Base-by-base conservation (phyloP, 2,888 invertebrate genomes). In the Lasioglossum leucozonium region DNA sequence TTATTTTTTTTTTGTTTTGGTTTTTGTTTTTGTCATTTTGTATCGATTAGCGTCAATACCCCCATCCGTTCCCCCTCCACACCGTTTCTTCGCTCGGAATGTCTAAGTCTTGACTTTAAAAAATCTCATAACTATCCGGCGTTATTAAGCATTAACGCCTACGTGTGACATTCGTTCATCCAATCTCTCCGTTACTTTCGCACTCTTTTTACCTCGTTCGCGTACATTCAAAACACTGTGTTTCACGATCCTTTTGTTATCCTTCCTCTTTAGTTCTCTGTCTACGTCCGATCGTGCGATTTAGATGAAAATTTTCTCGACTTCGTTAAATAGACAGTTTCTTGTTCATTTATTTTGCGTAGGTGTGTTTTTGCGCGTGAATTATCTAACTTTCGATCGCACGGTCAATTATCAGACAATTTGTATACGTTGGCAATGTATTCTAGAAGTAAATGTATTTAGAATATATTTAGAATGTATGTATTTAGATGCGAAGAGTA, bases 21-120 rank as follows among this genome's bases (percentile, higher is more conserved):
- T n/a, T n/a, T 72, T 86, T 80, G 74, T 81, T 82, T 88, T 18
- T 65, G 78, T 75, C 55, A n/a, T 72, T 86, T 81, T 80, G 88
- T 86, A 87, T 89, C 77, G 88, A 89, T 87, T 89, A 74, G 65
- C 72, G 74, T 92, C 89, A 87, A 91, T 91, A 88, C 88, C 79
- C 78, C 67, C 72, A 40, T 58, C 67, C 77, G 77, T 79, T 42
- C 75, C 67, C 69, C 55, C 55, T 37, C 13, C 40, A 30, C 44
- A 55, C 65, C 67, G 10, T 47, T 26, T 85, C 73, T 34, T 92
- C 90, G 88, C 82, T n/a, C 91, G 91, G 91, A 92, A 90, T 92
- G 91, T 85, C 81, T 88, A 92, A 91, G 90, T 92, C 84, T 87
- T 88, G 89, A 81, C 87, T 90, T 88, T 88, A 81, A 85, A 88